Base-by-base conservation (phyloP, 2,797 vertebrate genomes). In the Amblyraja radiata region DNA sequence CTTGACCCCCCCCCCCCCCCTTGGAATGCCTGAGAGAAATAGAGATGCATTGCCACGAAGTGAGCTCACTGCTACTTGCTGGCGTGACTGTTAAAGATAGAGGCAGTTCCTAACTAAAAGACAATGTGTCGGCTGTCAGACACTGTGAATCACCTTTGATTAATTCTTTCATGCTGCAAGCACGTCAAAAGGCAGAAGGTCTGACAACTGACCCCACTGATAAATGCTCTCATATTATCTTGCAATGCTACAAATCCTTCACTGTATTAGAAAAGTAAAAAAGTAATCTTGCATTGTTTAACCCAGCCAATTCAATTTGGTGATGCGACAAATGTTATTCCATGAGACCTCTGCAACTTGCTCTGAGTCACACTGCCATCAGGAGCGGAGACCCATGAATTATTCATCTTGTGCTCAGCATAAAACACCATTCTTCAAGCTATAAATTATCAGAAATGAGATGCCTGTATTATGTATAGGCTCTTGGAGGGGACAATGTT, bases 351-450 rank as follows among this genome's bases (percentile, higher is more conserved):
- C 71, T 23, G 9, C 25, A 54, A 74, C 68, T 74, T 36, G 16
- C 13, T 11, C 90, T 92, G 90, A 28, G 36, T 95, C 7, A 93
- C 94, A 21, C 32, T 32, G 94, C 94, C 93, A 93, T 84, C 93
- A 95, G 25, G 54, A 95, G 94, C 94, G 93, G 21, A 10, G 39
- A 0, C 94, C 94, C 2, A 93, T 95, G 65, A 94, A 94, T 95
- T 94, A 95, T 95, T 95, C 93, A 94, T 94, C 76, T 94, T 94
- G 94, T 94, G 73, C 94, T 94, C 68, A 14, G 10, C 71, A 54
- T 74, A 92, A 92, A 4, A 76, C 68, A 39, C 71, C 73, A 92
- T 6, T 95, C 93, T 90, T 71, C 93, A 93, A 94, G 9, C 23
- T 74, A 93, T 95, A 95, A 95, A 94, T 94, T 32, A 94, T 93